Evolutionary conservation across 2,888 invertebrate species (phyloP).

Genomic region (Morpho helenor): DNA sequence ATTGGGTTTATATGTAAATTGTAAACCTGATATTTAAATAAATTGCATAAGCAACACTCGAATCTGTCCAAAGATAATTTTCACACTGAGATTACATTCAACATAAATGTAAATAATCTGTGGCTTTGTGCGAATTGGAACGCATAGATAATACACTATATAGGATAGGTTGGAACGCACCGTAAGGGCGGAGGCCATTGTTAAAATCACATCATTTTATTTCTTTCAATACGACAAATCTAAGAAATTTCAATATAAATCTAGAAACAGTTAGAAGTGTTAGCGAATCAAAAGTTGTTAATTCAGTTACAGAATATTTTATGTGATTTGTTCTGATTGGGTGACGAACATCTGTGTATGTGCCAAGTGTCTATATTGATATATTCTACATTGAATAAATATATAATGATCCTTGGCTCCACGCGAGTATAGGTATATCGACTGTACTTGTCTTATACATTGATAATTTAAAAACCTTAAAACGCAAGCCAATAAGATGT

Average conservation of each 20-base stretch:
- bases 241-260: slow-evolving; percentile 18
- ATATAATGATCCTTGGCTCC: slow-evolving; percentile 26
- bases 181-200: slow-evolving; percentile 30
- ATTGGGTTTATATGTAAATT: too few species aligned
- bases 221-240: slow-evolving; percentile 34
- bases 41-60: too few species aligned
- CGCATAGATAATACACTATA: too few species aligned
- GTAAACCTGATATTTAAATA: too few species aligned
- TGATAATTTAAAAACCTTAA: slow-evolving; percentile 10
- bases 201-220: slow-evolving; percentile 33
- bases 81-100: too few species aligned
- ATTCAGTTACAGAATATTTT: slow-evolving; percentile 33
- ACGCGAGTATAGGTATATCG: slow-evolving; percentile 21
- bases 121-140: slow-evolving; percentile 25
- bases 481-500: slow-evolving; percentile 31
- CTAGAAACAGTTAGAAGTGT: slow-evolving; percentile 34
- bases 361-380: slow-evolving; percentile 24
- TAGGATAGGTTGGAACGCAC: slow-evolving; percentile 33
- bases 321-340: slow-evolving; percentile 28
- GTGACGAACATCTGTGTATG: slow-evolving; percentile 25
- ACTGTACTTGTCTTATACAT: slow-evolving; percentile 5
- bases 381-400: slow-evolving; percentile 21
- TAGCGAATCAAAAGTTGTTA: slow-evolving; percentile 38
- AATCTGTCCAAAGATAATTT: background rate
- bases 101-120: slow-evolving; percentile 2